phyloP scores from a whole-genome alignment of 2,113 vertebrate genomes.

The Cyphomyrus plagiostoma region DNA sequence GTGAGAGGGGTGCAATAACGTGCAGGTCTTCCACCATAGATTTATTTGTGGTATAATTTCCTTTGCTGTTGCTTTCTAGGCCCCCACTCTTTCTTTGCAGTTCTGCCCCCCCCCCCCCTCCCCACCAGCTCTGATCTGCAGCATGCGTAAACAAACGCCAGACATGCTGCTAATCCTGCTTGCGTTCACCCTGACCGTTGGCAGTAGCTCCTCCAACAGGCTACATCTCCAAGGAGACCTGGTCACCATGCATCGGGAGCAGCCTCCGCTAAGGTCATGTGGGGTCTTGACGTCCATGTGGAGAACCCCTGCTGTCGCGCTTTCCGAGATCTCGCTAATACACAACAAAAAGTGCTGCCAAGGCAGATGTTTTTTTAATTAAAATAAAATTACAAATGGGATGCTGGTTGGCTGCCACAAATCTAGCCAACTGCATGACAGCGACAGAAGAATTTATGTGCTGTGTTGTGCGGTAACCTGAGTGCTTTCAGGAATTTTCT shows the following conservation, averaged over 20 bases:
- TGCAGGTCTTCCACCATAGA: background rate
- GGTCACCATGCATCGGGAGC: background rate
- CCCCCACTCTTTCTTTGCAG: background rate
- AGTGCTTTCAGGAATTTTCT: background rate
- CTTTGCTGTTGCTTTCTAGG: background rate
- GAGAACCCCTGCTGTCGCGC: background rate
- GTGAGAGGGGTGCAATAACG: background rate
- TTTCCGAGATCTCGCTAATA: background rate
- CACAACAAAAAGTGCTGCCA: background rate
- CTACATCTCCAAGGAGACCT: background rate
- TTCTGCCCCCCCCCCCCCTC: background rate
- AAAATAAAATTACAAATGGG: background rate
- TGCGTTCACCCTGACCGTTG: background rate
- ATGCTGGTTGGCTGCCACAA: background rate
- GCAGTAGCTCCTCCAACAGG: background rate
- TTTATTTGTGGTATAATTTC: background rate
- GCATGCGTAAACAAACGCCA: background rate
- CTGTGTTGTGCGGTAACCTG: background rate
- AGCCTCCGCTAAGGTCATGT: background rate
- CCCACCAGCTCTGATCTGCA: background rate
- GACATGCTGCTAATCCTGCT: background rate
- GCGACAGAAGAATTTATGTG: background rate
- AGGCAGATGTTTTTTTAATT: background rate
- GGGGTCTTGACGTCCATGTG: background rate
- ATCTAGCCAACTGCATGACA: background rate